phyloP scores from a whole-genome alignment of 2,888 invertebrate genomes.

The Hipparchia sbordonii region DNA sequence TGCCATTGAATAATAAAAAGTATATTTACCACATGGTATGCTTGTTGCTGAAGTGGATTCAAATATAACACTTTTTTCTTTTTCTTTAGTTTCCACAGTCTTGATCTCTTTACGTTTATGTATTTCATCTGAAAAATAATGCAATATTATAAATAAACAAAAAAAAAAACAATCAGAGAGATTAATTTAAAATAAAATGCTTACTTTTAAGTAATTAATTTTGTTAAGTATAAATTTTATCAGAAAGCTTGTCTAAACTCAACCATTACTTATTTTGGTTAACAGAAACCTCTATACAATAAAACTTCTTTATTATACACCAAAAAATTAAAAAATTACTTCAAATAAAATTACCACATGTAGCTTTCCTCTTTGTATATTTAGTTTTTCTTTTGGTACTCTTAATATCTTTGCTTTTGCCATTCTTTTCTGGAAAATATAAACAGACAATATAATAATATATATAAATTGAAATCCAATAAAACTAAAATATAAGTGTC shows the following conservation, averaged over 20 bases:
- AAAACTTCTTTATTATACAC: no score
- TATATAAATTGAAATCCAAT: no score
- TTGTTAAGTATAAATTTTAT: no score
- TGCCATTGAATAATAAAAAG: neutral
- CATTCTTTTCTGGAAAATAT: neutral
- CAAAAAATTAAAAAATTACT: neutral
- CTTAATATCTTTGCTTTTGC: neutral
- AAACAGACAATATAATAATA: neutral
- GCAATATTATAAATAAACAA: neutral
- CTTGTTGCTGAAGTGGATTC: no score
- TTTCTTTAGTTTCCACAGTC: neutral
- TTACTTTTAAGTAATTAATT: no score
- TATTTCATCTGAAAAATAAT: neutral
- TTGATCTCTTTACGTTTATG: neutral
- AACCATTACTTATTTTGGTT: no score
- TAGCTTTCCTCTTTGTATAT: neutral
- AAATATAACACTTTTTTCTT: no score
- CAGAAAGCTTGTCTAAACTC: neutral
- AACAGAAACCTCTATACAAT: no score
- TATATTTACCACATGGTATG: constrained; percentile 25
- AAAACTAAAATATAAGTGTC: no score
- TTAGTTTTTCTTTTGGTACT: neutral
- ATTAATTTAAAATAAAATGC: neutral
- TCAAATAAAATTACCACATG: neutral
- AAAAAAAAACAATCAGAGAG: neutral